Evolutionary conservation across 2,797 vertebrate species (phyloP).

Genomic region (Cynopterus sphinx): DNA sequence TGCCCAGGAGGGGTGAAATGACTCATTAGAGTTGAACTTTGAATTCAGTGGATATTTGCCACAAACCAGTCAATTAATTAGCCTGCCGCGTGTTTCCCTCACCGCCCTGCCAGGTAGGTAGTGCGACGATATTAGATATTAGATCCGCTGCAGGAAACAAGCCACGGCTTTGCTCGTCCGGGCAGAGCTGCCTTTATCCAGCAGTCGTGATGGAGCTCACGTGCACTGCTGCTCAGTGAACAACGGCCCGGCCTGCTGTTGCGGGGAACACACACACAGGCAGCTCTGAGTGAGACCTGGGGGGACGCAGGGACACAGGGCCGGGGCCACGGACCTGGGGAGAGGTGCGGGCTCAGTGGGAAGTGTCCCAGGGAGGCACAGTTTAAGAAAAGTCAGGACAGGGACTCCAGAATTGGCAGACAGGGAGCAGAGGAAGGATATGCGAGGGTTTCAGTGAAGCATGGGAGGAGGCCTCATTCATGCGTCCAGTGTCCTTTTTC

Average conservation of each 20-base stretch:
- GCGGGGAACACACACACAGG: rapidly evolving
- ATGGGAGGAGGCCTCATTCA: background rate
- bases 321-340: background rate
- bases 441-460: background rate
- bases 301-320: background rate
- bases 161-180: background rate
- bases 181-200: background rate
- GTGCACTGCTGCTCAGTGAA: background rate
- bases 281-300: background rate
- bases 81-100: background rate
- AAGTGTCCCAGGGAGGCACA: background rate
- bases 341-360: background rate
- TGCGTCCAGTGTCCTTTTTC: background rate
- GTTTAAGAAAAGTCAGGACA: background rate
- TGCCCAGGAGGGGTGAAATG: background rate
- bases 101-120: background rate
- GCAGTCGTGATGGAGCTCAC: background rate
- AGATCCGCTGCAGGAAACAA: background rate
- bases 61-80: background rate
- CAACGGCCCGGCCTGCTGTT: rapidly evolving
- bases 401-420: background rate
- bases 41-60: background rate
- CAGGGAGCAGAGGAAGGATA: background rate
- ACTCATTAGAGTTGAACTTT: background rate
- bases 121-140: background rate